Evolutionary conservation across 2,113 vertebrate species (phyloP).

Genomic region (Corythoichthys intestinalis): DNA sequence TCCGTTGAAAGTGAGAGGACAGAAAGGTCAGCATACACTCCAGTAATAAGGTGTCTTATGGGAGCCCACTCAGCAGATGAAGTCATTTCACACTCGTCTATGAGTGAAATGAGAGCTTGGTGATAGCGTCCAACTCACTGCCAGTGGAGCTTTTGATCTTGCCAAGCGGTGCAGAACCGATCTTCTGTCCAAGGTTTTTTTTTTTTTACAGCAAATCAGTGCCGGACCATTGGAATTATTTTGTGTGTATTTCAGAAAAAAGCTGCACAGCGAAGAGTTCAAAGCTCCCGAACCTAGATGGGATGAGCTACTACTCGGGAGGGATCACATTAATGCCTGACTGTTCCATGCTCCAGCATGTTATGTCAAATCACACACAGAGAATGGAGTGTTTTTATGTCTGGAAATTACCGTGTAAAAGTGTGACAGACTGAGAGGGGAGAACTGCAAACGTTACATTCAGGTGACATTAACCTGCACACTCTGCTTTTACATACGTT

Average conservation of each 20-base stretch:
- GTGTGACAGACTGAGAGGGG: conserved; percentile 22
- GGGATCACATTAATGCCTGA: conserved; percentile 58
- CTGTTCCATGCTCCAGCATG: conserved; percentile 39
- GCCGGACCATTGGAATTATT: conserved; percentile 63
- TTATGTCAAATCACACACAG: conserved; percentile 44
- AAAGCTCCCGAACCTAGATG: conserved; percentile 63
- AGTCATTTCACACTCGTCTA: conserved; percentile 72
- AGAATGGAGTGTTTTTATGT: conserved; percentile 37
- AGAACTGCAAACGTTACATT: conserved; percentile 20
- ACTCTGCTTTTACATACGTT: too few relatives aligned
- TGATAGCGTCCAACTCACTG: conserved; percentile 60
- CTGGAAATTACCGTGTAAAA: conserved; percentile 22
- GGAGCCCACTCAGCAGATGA: conserved; percentile 63
- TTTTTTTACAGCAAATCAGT: conserved; percentile 63
- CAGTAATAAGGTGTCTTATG: conserved; percentile 60
- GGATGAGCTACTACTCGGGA: conserved; percentile 51
- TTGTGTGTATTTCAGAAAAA: conserved; percentile 52
- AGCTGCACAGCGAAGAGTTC: conserved; percentile 56
- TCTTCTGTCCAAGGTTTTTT: conserved; percentile 64
- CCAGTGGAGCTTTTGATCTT: conserved; percentile 69
- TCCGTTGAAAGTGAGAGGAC: conserved; percentile 32
- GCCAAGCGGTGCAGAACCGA: conserved; percentile 55
- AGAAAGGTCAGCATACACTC: conserved; percentile 47
- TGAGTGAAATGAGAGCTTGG: conserved; percentile 63
- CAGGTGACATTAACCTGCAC: conserved; percentile 25